phyloP scores from a whole-genome alignment of 1,140 invertebrate species.

The Wiebesia pumilae region DNA sequence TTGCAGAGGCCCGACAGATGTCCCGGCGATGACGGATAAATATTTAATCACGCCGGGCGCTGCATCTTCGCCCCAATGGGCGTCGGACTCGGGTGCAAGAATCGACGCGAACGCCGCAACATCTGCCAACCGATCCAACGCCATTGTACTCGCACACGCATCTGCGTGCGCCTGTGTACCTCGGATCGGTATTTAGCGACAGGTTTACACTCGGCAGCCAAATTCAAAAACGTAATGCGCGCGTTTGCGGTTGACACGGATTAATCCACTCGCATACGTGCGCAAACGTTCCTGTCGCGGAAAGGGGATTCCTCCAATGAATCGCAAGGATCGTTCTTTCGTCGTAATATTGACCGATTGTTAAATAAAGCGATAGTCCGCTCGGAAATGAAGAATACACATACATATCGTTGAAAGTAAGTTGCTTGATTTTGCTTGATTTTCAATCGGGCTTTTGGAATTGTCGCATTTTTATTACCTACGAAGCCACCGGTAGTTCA shows the following conservation, averaged over 20 bases:
- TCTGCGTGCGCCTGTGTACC: not conserved
- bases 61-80: not conserved
- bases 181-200: not conserved
- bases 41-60: constrained; percentile 43
- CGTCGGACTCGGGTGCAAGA: not conserved
- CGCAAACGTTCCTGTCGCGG: not conserved
- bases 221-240: not conserved
- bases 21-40: constrained; percentile 51
- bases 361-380: not conserved
- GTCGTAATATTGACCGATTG: not conserved
- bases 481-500: no score
- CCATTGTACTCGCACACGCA: not conserved
- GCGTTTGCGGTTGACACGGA: not conserved
- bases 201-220: not conserved
- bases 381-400: no score
- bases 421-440: no score
- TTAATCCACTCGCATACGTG: not conserved
- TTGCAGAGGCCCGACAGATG: constrained; percentile 42
- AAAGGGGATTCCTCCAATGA: not conserved
- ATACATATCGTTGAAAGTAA: no score
- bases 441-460: no score
- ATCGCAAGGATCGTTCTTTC: not conserved
- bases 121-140: constrained; percentile 9
- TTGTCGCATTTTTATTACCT: no score
- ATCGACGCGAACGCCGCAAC: constrained; percentile 14